phyloP scores from a whole-genome alignment of 1,140 invertebrate genomes.

The Tetramorium alpestre region DNA sequence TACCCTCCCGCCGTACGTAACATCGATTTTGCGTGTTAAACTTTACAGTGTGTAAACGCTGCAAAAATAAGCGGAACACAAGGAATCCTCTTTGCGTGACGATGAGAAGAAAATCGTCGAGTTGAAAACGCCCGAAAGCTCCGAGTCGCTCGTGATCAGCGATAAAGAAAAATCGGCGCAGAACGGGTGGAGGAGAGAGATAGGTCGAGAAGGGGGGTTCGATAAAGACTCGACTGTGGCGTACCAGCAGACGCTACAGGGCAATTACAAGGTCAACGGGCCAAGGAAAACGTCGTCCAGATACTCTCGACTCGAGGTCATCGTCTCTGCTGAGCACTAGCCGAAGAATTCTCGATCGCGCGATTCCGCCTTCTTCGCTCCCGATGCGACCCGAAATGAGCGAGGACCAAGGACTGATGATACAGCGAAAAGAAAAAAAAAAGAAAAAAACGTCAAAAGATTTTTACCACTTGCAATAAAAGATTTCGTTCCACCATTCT shows the following conservation, averaged over 20 bases:
- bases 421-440: background rate
- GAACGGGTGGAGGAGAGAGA: background rate
- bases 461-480: background rate
- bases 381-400: slow-evolving; percentile 25
- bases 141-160: slow-evolving; percentile 28
- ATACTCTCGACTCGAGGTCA: slow-evolving; percentile 73
- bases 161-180: slow-evolving; percentile 41
- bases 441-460: background rate
- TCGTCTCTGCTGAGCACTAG: slow-evolving; percentile 66
- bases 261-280: slow-evolving; percentile 75
- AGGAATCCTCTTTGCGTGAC: background rate
- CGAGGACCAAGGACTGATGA: slow-evolving; percentile 11
- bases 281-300: slow-evolving; percentile 76
- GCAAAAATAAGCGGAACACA: background rate
- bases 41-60: background rate
- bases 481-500: background rate
- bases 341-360: slow-evolving; percentile 68
- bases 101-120: slow-evolving; percentile 25
- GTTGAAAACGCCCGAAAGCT: slow-evolving; percentile 35
- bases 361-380: slow-evolving; percentile 27
- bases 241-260: slow-evolving; percentile 64
- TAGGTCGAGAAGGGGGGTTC: background rate
- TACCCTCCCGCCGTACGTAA: too few relatives aligned
- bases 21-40: slow-evolving; percentile 11
- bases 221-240: slow-evolving; percentile 63